Percentiles rank a stretch among this genome's conserved stretches.
Evolutionary conservation across 2,888 invertebrate genomes (phyloP).

Genomic region (Syrphus vitripennis): DNA sequence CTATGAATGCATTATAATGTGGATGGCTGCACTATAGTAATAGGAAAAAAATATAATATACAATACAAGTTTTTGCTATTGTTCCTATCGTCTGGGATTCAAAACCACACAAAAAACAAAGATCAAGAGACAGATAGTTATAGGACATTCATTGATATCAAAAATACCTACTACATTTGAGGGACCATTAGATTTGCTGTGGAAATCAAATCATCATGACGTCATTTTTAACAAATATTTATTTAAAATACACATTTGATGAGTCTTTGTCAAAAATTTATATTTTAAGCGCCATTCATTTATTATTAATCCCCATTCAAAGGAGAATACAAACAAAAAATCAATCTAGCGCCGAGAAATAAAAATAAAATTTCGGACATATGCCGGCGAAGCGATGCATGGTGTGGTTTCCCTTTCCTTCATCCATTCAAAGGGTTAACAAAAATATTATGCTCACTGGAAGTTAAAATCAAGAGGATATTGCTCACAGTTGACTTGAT

Average conservation of each 20-base stretch:
- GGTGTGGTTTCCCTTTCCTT: conserved; percentile 30
- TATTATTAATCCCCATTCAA: not conserved
- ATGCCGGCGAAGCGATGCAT: too few species aligned
- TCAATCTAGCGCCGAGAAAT: not conserved
- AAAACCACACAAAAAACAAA: not conserved
- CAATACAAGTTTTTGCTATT: conserved; percentile 32
- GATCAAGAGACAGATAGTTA: conserved; percentile 22
- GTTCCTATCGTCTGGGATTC: conserved; percentile 19
- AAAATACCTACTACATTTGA: not conserved
- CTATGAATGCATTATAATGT: conserved; percentile 58
- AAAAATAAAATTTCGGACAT: conserved; percentile 47
- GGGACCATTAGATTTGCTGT: not conserved
- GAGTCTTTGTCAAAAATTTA: not conserved
- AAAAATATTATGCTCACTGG: conserved; percentile 8
- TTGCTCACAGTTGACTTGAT: conserved; percentile 46
- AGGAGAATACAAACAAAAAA: too few species aligned
- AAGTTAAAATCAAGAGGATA: not conserved
- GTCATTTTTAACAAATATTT: not conserved
- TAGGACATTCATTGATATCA: conserved; percentile 14
- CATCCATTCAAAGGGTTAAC: conserved; percentile 35
- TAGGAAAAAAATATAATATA: not conserved
- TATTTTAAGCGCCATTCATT: conserved; percentile 11
- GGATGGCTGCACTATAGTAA: conserved; percentile 2
- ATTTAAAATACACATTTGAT: not conserved
- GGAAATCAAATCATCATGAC: not conserved